Evolutionary conservation across 2,113 vertebrate genomes (phyloP), one percentile per base, ranked within the genome.

Genomic region (Chaenocephalus aceratus): DNA sequence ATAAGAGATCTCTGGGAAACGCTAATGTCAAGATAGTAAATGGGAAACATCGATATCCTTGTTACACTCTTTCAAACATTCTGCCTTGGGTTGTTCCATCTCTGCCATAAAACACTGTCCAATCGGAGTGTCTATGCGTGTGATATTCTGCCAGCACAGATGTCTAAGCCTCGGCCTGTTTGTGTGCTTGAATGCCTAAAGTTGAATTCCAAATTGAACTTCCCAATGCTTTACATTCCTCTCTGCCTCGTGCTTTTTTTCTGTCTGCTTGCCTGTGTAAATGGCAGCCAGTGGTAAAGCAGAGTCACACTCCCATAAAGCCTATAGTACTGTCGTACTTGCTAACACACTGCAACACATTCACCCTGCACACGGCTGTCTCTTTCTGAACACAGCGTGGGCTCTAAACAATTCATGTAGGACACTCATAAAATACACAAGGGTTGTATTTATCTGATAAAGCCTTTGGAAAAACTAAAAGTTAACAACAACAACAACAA

Each of bases 61-160:
- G 51, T 74, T 58, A 54, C 72, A 58, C 23, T 56, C 23, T 67
- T 76, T 79, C 59, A 78, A 76, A 83, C 79, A 87, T 61, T 81
- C 62, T 77, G 60, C 36, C 34, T 51, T 74, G 56, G 61, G 71
- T 84, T 66, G 64, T 75, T 65, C 73, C 53, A 71, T 78, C 49
- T 58, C 57, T 77, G 66, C 71, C 77, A 74, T 69, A 82, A 66
- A 66, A 79, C 62, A 75, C 59, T 77, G 71, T 80, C 4, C 72
- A 72, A 74, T 68, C 70, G 48, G 49, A 48, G 49, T 83, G 71
- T 67, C 52, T 51, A 14, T 59, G 82, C 70, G 48, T 87, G 74
- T 85, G 78, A 83, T 79, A 84, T 56, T 72, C 52, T 86, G 68
- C 57, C 64, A 86, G 34, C 56, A 59, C 74, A 81, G 57, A 81